Conservation (phyloP, 2,888 invertebrate species). For the Ectropis crepuscularia region DNA sequence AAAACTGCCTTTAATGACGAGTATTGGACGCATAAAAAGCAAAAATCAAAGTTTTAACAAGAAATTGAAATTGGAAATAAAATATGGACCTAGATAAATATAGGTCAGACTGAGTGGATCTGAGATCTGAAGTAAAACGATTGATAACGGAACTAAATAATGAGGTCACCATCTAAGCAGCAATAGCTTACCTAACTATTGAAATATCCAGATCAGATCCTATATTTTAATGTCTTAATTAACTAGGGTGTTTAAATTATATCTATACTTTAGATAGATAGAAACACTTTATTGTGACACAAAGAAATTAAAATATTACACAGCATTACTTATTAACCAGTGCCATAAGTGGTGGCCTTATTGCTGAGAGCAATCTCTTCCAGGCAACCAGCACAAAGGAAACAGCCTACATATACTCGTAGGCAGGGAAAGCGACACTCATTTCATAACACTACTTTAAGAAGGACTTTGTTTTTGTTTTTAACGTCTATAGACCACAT, state of each 20-base stretch:
- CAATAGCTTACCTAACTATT: conserved; percentile 25
- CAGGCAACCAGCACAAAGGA: no score
- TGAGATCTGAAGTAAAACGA: background rate
- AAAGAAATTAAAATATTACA: no score
- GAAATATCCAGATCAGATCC: conserved; percentile 33
- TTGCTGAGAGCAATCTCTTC: no score
- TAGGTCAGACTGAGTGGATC: conserved; percentile 5
- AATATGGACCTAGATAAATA: background rate
- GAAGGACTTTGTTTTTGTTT: no score
- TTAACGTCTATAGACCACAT: no score
- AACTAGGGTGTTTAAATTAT: background rate
- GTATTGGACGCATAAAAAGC: conserved; percentile 10
- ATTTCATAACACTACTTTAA: no score
- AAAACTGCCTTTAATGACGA: conserved; percentile 13
- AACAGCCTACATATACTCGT: no score
- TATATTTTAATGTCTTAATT: conserved; percentile 7
- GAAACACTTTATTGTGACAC: no score
- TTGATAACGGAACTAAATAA: conserved; percentile 24
- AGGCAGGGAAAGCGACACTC: no score
- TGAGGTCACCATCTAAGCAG: conserved; percentile 29
- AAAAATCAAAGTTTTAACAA: conserved; percentile 13
- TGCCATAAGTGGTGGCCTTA: no score
- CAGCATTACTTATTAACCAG: no score
- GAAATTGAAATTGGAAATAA: conserved; percentile 7
- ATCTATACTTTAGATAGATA: background rate